Conservation (phyloP, 2,888 invertebrate genomes). For the Phengaris alcon region DNA sequence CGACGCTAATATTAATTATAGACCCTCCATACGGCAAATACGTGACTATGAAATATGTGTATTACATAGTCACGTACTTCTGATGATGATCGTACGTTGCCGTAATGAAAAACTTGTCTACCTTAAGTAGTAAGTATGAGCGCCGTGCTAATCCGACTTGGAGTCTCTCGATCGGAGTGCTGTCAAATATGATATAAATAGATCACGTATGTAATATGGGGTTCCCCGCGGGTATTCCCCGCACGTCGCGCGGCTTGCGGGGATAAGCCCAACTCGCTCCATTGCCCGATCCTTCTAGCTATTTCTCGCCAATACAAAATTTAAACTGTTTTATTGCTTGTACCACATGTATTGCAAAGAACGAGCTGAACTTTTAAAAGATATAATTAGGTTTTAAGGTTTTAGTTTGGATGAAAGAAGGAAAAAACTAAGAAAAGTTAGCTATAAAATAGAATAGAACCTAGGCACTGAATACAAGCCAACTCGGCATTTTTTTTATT, state of each 20-base stretch:
- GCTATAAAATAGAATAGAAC: too few relatives aligned
- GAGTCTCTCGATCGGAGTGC: conserved; percentile 58
- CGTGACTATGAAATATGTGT: too few relatives aligned
- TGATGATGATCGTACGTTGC: not conserved
- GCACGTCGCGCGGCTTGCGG: conserved; percentile 68
- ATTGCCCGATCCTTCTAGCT: conserved; percentile 59
- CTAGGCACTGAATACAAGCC: too few relatives aligned
- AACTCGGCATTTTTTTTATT: too few relatives aligned
- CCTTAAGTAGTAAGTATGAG: not conserved
- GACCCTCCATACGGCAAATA: too few relatives aligned
- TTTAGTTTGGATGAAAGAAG: too few relatives aligned
- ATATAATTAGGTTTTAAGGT: too few relatives aligned
- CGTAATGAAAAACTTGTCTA: conserved; percentile 10
- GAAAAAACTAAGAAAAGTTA: too few relatives aligned
- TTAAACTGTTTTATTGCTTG: conserved; percentile 40
- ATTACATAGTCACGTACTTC: too few relatives aligned
- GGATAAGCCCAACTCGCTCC: conserved; percentile 70
- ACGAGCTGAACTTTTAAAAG: not conserved
- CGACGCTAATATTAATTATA: too few relatives aligned
- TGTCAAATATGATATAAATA: conserved; percentile 73
- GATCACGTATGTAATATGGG: conserved; percentile 77
- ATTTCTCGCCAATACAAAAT: conserved; percentile 34
- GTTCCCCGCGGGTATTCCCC: conserved; percentile 59
- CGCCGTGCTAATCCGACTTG: conserved; percentile 49
- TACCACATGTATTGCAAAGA: not conserved